Conservation (phyloP, 1,140 invertebrate genomes). For the Brachystomella parvula region DNA sequence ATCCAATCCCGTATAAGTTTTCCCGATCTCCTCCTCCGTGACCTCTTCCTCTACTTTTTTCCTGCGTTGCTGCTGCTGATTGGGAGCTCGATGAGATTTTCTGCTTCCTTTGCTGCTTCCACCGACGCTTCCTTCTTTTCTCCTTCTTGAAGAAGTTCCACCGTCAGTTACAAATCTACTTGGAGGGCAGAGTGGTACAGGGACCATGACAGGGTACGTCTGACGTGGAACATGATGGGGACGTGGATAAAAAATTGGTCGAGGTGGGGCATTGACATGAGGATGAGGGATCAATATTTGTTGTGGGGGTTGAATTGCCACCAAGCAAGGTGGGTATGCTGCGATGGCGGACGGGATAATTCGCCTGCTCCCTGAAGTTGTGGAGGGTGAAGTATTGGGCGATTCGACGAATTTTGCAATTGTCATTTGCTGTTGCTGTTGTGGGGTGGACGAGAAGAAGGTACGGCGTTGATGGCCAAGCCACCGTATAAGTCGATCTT, state of each 20-base stretch:
- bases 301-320: slow-evolving; percentile 14
- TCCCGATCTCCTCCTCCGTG: slow-evolving; percentile 45
- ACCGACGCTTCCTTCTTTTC: slow-evolving; percentile 5
- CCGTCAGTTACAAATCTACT: neutral
- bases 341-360: neutral
- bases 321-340: neutral
- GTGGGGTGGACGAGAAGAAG: slow-evolving; percentile 11
- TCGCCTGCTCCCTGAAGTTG: neutral
- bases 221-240: neutral
- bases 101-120: neutral
- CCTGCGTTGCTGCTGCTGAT: neutral
- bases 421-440: neutral
- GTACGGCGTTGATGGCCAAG: slow-evolving; percentile 29
- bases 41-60: slow-evolving; percentile 22
- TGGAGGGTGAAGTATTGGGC: neutral
- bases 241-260: neutral
- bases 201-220: slow-evolving; percentile 9
- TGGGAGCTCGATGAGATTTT: neutral
- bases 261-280: neutral
- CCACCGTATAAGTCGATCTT: slow-evolving; percentile 34
- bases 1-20: slow-evolving; percentile 56
- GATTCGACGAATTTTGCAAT: neutral
- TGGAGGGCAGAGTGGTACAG: neutral
- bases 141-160: neutral
- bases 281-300: slow-evolving; percentile 5